A percentile compares a stretch with the other conserved stretches of the same genome.
Evolutionary conservation across 2,888 invertebrate species (phyloP).

Genomic region (Anarsia innoxiella): DNA sequence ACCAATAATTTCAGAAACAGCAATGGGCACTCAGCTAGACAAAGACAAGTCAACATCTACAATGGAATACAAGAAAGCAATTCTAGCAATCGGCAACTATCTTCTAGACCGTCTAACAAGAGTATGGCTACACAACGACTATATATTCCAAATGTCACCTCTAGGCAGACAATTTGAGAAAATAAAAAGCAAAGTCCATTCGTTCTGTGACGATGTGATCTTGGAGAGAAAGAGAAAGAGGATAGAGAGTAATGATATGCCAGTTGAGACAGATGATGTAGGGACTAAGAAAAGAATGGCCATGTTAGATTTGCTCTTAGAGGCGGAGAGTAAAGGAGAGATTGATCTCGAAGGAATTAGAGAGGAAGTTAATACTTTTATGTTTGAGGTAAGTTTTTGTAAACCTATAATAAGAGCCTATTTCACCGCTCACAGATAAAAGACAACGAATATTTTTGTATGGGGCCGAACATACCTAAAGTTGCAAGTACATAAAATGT

Average conservation of each 20-base stretch:
- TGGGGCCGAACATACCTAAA: no score
- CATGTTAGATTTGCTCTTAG: constrained; percentile 79
- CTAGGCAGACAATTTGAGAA: constrained; percentile 63
- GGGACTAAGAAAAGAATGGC: constrained; percentile 70
- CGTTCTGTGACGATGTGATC: constrained; percentile 74
- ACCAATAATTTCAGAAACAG: constrained; percentile 56
- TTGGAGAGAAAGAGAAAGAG: constrained; percentile 45
- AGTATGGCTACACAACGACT: constrained; percentile 75
- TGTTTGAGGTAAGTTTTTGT: constrained; percentile 75
- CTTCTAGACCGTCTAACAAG: constrained; percentile 38
- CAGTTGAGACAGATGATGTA: constrained; percentile 14
- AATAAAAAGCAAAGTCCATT: constrained; percentile 61
- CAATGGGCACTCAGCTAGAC: constrained; percentile 77
- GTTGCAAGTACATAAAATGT: no score
- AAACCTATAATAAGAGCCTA: no score
- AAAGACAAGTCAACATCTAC: constrained; percentile 46
- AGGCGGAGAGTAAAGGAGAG: constrained; percentile 73
- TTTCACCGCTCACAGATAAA: no score
- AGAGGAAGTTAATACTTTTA: constrained; percentile 84
- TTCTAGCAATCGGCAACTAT: constrained; percentile 48
- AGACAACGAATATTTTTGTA: no score
- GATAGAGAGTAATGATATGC: constrained; percentile 12
- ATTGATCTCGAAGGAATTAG: constrained; percentile 78
- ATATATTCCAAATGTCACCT: constrained; percentile 59
- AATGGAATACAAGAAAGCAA: constrained; percentile 65